Percentiles rank a stretch among this genome's conserved stretches.
Evolutionary conservation across 2,113 vertebrate genomes (phyloP).

Genomic region (Cariama cristata): DNA sequence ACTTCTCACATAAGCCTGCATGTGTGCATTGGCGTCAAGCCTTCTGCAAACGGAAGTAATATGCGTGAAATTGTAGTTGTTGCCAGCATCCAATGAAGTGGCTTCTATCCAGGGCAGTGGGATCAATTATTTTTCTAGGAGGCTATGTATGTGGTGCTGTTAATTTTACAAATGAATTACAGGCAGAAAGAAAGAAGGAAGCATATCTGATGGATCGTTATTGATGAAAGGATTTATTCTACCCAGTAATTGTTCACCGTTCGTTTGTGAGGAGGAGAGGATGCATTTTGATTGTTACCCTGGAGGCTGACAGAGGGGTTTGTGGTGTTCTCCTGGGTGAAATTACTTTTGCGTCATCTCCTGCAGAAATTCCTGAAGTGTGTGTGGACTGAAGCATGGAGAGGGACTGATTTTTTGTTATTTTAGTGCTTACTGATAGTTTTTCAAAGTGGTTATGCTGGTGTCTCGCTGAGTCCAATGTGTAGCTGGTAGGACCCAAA

Average conservation of each 20-base stretch:
- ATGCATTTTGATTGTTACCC: neutral
- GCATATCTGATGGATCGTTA: neutral
- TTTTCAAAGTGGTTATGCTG: neutral
- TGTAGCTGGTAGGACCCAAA: neutral
- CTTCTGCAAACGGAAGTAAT: slow-evolving; percentile 69
- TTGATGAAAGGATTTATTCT: neutral
- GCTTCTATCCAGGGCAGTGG: slow-evolving; percentile 4
- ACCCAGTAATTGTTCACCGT: fast-evolving
- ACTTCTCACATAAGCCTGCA: slow-evolving; percentile 13
- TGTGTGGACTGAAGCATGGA: neutral
- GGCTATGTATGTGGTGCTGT: neutral
- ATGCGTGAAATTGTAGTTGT: neutral
- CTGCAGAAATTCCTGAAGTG: neutral
- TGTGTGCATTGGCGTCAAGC: slow-evolving; percentile 79
- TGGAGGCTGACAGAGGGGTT: neutral
- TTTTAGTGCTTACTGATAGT: neutral
- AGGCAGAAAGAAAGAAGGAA: neutral
- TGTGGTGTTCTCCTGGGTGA: neutral
- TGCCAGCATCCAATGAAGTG: slow-evolving; percentile 28
- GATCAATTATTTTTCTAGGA: slow-evolving; percentile 22
- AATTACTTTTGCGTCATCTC: neutral
- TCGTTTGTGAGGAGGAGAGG: neutral
- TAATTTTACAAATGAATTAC: slow-evolving; percentile 40
- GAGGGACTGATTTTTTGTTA: neutral
- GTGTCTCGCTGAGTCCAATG: neutral